phyloP scores from a whole-genome alignment of 2,113 vertebrate species.

The Platichthys stellatus region DNA sequence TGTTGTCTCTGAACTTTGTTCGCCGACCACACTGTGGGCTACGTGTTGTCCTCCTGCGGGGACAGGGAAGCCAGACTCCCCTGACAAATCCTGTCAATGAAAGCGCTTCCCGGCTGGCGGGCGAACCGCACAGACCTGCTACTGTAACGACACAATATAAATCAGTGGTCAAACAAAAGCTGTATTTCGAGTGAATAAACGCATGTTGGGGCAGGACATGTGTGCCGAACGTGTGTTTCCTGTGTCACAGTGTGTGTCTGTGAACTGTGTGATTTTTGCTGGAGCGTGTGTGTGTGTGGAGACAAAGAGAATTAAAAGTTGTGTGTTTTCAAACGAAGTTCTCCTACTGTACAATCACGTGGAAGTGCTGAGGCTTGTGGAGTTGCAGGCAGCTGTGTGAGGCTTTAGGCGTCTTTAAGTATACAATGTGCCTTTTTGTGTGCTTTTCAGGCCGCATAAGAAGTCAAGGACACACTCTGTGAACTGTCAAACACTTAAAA shows the following conservation, averaged over 20 bases:
- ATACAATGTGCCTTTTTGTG: background rate
- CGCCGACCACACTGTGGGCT: background rate
- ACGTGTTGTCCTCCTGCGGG: background rate
- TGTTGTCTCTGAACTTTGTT: conserved; percentile 55
- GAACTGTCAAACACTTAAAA: background rate
- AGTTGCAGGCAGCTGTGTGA: background rate
- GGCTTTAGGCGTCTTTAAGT: background rate
- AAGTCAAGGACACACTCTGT: background rate
- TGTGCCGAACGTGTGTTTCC: background rate
- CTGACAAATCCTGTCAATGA: background rate
- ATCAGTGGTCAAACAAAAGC: background rate
- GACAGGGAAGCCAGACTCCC: background rate
- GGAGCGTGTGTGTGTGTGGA: background rate
- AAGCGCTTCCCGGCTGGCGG: background rate
- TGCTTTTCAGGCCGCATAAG: background rate
- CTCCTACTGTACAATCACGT: background rate
- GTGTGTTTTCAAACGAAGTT: background rate
- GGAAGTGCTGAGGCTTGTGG: background rate
- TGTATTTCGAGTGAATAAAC: background rate
- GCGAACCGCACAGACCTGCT: background rate
- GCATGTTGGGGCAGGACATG: background rate
- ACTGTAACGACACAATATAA: background rate
- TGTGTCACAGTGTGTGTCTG: background rate
- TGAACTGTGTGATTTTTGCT: background rate
- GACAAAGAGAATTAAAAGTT: background rate